Evolutionary conservation across 2,113 vertebrate species (phyloP).

Genomic region (Theropithecus gelada): DNA sequence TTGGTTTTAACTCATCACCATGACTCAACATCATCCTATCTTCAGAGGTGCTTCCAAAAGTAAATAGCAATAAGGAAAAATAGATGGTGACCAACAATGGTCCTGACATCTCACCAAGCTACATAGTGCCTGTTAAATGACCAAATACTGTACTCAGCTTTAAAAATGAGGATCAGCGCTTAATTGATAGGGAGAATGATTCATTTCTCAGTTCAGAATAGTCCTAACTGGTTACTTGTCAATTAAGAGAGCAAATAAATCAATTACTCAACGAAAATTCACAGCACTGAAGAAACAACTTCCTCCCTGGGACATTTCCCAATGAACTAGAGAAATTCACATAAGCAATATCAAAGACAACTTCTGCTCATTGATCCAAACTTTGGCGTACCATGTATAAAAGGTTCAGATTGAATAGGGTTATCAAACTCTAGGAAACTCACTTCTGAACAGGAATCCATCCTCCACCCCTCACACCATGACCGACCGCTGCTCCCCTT

Average conservation of each 20-base stretch:
- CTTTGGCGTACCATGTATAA: background rate
- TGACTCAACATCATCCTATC: background rate
- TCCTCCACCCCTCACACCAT: background rate
- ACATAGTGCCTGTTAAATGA: background rate
- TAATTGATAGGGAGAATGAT: background rate
- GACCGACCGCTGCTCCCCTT: slow-evolving; percentile 12
- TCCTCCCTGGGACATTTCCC: background rate
- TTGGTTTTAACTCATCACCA: background rate
- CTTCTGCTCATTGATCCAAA: background rate
- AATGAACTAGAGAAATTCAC: background rate
- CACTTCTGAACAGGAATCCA: background rate
- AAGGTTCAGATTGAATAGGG: background rate
- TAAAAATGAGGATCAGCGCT: background rate
- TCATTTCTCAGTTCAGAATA: background rate
- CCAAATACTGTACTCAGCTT: background rate
- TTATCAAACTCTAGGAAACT: background rate
- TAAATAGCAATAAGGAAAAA: too few species aligned
- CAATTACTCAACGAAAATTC: background rate
- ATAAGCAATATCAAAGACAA: background rate
- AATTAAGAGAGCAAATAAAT: background rate
- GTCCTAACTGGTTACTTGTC: background rate
- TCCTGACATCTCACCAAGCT: background rate
- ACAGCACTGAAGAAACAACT: background rate
- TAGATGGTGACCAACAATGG: background rate
- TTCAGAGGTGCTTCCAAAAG: background rate